phyloP scores from a whole-genome alignment of 2,797 vertebrate genomes.

The Mormyrus hasselquistii region DNA sequence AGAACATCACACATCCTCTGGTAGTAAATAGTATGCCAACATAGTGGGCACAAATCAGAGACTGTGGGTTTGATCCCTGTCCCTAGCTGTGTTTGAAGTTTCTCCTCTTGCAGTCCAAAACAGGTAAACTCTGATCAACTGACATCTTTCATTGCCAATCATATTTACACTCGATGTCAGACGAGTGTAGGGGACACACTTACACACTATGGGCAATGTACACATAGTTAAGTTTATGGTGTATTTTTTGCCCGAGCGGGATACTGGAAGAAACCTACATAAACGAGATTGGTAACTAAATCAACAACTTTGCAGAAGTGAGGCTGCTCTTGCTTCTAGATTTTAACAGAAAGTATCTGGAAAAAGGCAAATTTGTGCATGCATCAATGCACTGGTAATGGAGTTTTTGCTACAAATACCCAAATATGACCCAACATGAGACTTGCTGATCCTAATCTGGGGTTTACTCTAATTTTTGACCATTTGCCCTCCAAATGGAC shows the following conservation, averaged over 20 bases:
- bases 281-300: background rate
- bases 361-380: background rate
- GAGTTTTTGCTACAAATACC: background rate
- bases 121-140: background rate
- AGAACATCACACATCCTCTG: background rate
- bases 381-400: background rate
- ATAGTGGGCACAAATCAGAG: background rate
- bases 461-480: background rate
- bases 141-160: background rate
- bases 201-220: background rate
- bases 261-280: background rate
- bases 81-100: background rate
- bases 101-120: background rate
- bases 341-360: background rate
- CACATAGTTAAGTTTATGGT: background rate
- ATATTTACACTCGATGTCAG: background rate
- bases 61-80: background rate
- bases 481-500: constrained; percentile 5
- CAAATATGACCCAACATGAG: background rate
- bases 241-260: background rate
- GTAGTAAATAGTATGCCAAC: background rate
- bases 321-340: background rate
- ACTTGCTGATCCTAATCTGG: background rate
- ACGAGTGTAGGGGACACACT: background rate
- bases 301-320: background rate